Conservation (phyloP, 2,113 vertebrate species). For the Callipepla squamata region DNA sequence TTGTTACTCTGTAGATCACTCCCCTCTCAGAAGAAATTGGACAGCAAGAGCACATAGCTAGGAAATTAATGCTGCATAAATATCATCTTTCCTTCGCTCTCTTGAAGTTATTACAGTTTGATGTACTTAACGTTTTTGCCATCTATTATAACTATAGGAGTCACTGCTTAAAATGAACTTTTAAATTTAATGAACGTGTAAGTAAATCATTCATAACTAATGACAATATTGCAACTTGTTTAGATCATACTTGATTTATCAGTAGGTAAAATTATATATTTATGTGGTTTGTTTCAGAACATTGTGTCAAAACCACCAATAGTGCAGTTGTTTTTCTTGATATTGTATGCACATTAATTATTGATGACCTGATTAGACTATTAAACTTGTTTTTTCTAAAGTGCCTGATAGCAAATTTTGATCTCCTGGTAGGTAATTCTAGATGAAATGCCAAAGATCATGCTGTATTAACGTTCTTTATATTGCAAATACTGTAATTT, state of each 20-base stretch:
- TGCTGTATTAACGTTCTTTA: background rate
- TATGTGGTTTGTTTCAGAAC: background rate
- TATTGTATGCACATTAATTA: background rate
- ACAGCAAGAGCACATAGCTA: background rate
- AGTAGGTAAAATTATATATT: background rate
- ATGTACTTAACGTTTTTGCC: background rate
- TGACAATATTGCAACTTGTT: background rate
- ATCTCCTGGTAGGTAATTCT: background rate
- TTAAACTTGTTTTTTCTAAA: background rate
- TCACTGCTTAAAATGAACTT: background rate
- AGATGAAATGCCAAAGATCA: background rate
- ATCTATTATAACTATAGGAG: background rate
- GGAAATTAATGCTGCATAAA: background rate
- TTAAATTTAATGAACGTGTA: background rate
- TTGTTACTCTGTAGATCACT: background rate
- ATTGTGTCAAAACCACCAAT: background rate
- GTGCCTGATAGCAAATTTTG: background rate
- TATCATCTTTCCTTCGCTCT: background rate
- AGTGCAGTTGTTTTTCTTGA: background rate
- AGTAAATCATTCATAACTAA: conserved; percentile 17
- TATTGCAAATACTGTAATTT: background rate
- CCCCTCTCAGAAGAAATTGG: background rate
- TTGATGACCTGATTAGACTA: background rate
- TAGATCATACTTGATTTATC: background rate
- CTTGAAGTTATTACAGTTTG: background rate